Percentiles rank a stretch among this genome's conserved stretches.
Evolutionary conservation across 2,888 invertebrate genomes (phyloP).

Genomic region (Magallana nippona): DNA sequence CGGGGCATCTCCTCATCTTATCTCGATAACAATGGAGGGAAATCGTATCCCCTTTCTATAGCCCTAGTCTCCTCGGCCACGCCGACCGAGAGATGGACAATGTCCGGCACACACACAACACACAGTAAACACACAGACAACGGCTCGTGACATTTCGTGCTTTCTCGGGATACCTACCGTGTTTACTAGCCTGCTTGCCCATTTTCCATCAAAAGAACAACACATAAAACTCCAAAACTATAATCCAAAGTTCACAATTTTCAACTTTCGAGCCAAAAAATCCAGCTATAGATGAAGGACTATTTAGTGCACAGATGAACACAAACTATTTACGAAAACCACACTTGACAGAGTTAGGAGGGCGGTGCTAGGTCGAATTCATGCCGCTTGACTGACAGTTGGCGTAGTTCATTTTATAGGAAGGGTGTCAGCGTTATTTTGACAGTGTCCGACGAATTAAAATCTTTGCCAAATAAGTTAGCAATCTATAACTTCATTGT

Average conservation of each 20-base stretch:
- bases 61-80: not conserved
- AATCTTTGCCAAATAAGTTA: not conserved
- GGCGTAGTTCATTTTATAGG: slow-evolving; percentile 21
- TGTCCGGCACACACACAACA: not conserved
- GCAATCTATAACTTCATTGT: not conserved
- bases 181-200: slow-evolving; percentile 73
- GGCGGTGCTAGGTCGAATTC: slow-evolving; percentile 32
- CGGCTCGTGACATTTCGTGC: slow-evolving; percentile 24
- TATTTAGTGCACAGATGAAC: slow-evolving; percentile 3
- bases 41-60: not conserved
- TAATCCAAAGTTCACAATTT: slow-evolving; percentile 11
- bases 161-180: slow-evolving; percentile 63
- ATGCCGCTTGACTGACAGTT: slow-evolving; percentile 32
- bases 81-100: slow-evolving; percentile 3
- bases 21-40: not conserved
- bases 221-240: not conserved
- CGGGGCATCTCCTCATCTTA: not conserved
- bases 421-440: slow-evolving; percentile 3
- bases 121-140: not conserved
- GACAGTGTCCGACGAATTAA: not conserved
- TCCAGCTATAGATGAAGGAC: slow-evolving; percentile 14
- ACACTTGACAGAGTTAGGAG: slow-evolving; percentile 33
- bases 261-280: not conserved
- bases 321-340: slow-evolving; percentile 24
- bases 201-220: slow-evolving; percentile 48